Base-by-base conservation (phyloP, 2,888 invertebrate species). In the Cistogaster globosa region DNA sequence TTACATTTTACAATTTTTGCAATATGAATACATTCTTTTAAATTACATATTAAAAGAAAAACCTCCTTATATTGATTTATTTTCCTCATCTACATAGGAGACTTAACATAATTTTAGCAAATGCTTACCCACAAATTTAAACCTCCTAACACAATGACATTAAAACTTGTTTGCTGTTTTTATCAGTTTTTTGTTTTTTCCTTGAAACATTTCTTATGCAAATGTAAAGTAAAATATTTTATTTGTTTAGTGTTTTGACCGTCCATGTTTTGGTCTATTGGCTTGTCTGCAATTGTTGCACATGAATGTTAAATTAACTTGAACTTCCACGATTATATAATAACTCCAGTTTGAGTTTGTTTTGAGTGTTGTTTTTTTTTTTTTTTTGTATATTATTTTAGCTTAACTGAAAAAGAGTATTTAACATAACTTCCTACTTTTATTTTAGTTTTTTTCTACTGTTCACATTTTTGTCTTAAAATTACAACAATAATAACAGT, bases 251-350 rank as follows among this genome's bases (percentile, higher is more conserved):
- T 9, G 48, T 63, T 62, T 32, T 6, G 14, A 16, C 14, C 32
- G 16, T 57, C 9, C 48, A 26, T 38, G 45, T 16, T 42, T 42
- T 16, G 8, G 53, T 69, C 42, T 57, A 67, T 22, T 12, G 7
- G 53, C 20, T 62, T 55, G 53, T 57, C 76, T 58, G 22, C 82
- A 51, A 63, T 62, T 48, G 62, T 42, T 32, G 32, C 32, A 42
- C 57, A 69, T 69, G 9, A 58, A 51, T 55, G 58, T 68, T 81
- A 68, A 55, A 77, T 82, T 72, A 77, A 77, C 76, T 77, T 83
- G 82, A 83, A 83, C 85, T 85, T 85, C 85, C 85, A 85, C 75
- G 85, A 85, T 85, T 85, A 85, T 78, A 71, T 85, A 85, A 85
- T 79, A 69, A 42, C 55, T 60, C 71, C 42, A 58, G 48, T 65